A percentile compares a stretch with the other conserved stretches of the same genome.
Conservation (phyloP, 2,797 vertebrate genomes). For the Harpagifer antarcticus region DNA sequence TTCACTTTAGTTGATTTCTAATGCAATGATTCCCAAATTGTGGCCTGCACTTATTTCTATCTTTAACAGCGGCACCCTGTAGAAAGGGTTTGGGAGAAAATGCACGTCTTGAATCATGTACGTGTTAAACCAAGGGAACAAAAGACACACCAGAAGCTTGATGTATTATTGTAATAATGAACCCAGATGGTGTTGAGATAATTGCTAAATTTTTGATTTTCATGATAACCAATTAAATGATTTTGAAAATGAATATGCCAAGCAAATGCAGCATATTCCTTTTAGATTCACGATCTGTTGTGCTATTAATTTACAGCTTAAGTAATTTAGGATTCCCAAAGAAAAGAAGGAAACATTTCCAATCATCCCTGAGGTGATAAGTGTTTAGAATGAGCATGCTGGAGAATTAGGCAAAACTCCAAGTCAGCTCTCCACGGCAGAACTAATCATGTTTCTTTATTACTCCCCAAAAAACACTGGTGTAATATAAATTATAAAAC, state of each 20-base stretch:
- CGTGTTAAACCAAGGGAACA: constrained; percentile 18
- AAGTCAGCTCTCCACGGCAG: constrained; percentile 77
- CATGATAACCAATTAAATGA: constrained; percentile 48
- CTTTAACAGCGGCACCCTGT: no score
- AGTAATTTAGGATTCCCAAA: constrained; percentile 77
- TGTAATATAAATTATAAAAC: constrained; percentile 65
- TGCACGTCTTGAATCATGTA: constrained; percentile 28
- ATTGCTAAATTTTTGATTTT: constrained; percentile 50
- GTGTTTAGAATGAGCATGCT: constrained; percentile 60
- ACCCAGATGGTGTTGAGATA: constrained; percentile 52
- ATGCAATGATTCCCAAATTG: no score
- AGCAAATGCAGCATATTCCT: constrained; percentile 43
- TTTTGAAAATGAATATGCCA: constrained; percentile 66
- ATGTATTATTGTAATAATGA: constrained; percentile 40
- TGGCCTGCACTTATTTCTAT: no score
- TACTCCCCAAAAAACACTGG: constrained; percentile 69
- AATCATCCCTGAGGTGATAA: constrained; percentile 79
- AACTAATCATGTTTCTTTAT: constrained; percentile 77
- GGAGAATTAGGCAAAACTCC: constrained; percentile 78
- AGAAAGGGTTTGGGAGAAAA: no score
- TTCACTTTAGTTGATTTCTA: constrained; percentile 24
- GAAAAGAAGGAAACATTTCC: constrained; percentile 66
- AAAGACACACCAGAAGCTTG: constrained; percentile 5
- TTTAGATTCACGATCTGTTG: constrained; percentile 58
- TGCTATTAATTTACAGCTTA: constrained; percentile 77